These are phyloP conservation scores for Eulithis testata DNA, from an alignment of 2,888 invertebrate genomes.

Conservation along the genomic window DNA sequence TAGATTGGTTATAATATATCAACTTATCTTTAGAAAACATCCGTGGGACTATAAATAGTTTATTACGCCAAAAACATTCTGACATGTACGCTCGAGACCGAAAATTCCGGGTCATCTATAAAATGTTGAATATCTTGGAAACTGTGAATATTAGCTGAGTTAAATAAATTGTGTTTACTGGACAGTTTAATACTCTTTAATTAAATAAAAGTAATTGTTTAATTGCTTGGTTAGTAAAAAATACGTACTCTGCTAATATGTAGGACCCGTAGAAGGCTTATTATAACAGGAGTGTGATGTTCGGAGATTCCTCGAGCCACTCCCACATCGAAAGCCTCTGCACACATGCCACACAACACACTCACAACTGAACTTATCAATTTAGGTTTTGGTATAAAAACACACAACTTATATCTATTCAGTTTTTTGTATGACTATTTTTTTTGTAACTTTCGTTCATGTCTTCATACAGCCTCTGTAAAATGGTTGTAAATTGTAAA, in stretches of 20 bases:
- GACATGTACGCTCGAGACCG: neutral
- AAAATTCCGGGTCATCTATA: no score
- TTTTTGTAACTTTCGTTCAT: neutral
- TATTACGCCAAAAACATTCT: slow-evolving; percentile 12
- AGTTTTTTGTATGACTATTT: neutral
- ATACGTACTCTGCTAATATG: no score
- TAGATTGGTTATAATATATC: slow-evolving; percentile 27
- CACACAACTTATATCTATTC: no score
- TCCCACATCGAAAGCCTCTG: neutral
- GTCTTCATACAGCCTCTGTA: neutral
- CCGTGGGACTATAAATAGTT: slow-evolving; percentile 18
- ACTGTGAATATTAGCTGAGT: no score
- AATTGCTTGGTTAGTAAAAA: no score
- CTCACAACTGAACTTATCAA: no score
- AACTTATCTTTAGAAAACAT: slow-evolving; percentile 34
- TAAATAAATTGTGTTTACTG: no score
- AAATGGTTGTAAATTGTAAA: slow-evolving; percentile 1
- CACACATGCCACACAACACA: slow-evolving; percentile 1
- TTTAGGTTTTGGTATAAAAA: no score
- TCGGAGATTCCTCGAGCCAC: neutral
- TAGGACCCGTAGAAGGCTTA: neutral
- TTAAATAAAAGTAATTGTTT: no score
- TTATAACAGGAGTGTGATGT: neutral
- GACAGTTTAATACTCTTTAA: no score
- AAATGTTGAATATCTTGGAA: no score